Evolutionary conservation across 2,888 invertebrate genomes (phyloP).

Genomic region (Mystacides longicornis): DNA sequence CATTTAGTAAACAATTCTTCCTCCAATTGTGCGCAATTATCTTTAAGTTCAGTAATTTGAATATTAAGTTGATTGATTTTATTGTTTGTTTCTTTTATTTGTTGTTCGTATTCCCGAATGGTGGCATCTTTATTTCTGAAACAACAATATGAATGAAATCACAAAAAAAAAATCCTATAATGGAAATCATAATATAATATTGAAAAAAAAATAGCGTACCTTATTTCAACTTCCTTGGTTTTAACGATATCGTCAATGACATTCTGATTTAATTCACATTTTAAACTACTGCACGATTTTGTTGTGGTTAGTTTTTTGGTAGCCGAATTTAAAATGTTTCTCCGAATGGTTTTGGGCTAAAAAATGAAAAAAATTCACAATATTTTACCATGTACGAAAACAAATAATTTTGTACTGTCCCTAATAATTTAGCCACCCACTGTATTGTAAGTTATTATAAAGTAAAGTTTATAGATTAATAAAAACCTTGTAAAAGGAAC

Average conservation of each 20-base stretch:
- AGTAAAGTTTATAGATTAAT: no score
- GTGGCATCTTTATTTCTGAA: conserved; percentile 23
- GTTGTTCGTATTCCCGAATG: conserved; percentile 19
- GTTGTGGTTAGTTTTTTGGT: not conserved
- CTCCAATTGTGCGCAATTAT: not conserved
- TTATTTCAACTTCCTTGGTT: conserved; percentile 2
- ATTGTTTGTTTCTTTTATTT: conserved; percentile 16
- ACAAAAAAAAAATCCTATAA: not conserved
- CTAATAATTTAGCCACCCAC: no score
- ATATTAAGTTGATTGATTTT: conserved; percentile 5
- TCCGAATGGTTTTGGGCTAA: not conserved
- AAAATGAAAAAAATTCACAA: no score
- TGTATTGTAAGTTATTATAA: no score
- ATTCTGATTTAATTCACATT: not conserved
- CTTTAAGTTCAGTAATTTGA: conserved; percentile 7
- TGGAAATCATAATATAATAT: not conserved
- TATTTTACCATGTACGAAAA: conserved; percentile 2
- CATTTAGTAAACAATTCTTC: conserved; percentile 3
- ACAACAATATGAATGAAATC: not conserved
- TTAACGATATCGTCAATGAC: not conserved
- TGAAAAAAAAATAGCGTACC: not conserved
- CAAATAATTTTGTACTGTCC: no score
- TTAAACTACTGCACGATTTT: not conserved
- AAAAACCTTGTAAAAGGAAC: no score
- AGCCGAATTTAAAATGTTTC: not conserved